phyloP scores from a whole-genome alignment of 2,888 invertebrate species.

The Drosophila mimetica region DNA sequence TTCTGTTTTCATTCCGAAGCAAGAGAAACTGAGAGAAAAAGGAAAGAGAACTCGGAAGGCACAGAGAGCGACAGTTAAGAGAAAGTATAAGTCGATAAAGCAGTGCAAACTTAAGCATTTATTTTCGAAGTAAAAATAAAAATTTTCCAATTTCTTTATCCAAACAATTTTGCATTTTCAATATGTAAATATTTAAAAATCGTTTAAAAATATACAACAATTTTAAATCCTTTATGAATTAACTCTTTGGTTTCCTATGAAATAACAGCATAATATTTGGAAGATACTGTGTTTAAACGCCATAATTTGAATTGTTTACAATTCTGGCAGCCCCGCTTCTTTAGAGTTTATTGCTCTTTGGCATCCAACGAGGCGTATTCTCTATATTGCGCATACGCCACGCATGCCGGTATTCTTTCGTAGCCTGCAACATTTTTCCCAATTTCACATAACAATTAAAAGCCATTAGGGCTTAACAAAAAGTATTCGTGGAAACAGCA shows the following conservation, averaged over 20 bases:
- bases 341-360: slow-evolving; percentile 48
- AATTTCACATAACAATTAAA: slow-evolving; percentile 78
- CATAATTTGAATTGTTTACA: neutral
- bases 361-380: slow-evolving; percentile 55
- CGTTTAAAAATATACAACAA: neutral
- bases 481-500: slow-evolving; percentile 48
- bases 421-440: slow-evolving; percentile 53
- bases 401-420: slow-evolving; percentile 2
- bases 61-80: slow-evolving; percentile 25
- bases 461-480: slow-evolving; percentile 74
- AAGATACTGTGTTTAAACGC: neutral
- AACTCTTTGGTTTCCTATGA: neutral
- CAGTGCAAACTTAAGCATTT: slow-evolving; percentile 42
- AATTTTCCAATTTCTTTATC: neutral
- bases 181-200: neutral
- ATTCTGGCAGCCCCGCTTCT: slow-evolving; percentile 20
- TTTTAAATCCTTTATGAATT: neutral
- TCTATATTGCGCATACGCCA: slow-evolving; percentile 48
- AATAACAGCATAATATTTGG: neutral
- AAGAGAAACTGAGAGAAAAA: slow-evolving; percentile 5
- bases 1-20: slow-evolving; percentile 23
- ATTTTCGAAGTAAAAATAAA: neutral
- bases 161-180: neutral
- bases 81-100: slow-evolving; percentile 60
- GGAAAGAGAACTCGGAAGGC: slow-evolving; percentile 43